Evolutionary conservation across 2,797 vertebrate species (phyloP), one percentile per base, ranked within the genome.

Genomic region (Scarus forsteni): DNA sequence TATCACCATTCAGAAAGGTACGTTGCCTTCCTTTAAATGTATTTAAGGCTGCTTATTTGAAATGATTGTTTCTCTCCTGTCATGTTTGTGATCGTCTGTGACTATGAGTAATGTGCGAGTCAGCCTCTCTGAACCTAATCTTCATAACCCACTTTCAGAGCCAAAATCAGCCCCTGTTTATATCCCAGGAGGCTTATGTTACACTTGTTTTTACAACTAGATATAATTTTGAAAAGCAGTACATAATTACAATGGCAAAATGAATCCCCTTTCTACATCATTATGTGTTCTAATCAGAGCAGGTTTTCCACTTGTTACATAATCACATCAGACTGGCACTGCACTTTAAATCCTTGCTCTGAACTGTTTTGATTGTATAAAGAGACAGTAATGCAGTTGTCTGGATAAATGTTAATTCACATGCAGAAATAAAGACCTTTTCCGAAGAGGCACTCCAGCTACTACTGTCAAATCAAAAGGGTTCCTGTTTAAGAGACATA

Each of bases 61-160:
- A 13, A 51, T 72, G 54, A 69, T 71, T 83, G 67, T 84, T 70
- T 75, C 69, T 80, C 54, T 64, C 55, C 44, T 69, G 65, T 51
- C 2, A 12, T 72, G 48, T 78, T 79, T 73, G 46, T 65, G 60
- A 82, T 73, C 65, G 70, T 72, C 79, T 57, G 39, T 81, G 67
- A 68, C 19, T n/a, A 57, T 73, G 73, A 77, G 68, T 81, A 84
- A 82, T 72, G 59, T 42, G 55, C 53, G 56, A 85, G 70, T 80
- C 78, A 81, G 60, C 64, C 36, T 52, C 57, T 85, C 76, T 75
- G 59, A 85, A 85, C 66, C 65, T 84, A 76, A 79, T 80, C 72
- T 73, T 70, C 61, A 54, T 80, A 77, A 79, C 70, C 58, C 61
- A 87, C 16, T 88, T 86, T 69, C 43, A 68, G 57, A 82, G 70